Conservation (phyloP, 92 coral and sea anemone genomes). For the Scolanthus callimorphus region DNA sequence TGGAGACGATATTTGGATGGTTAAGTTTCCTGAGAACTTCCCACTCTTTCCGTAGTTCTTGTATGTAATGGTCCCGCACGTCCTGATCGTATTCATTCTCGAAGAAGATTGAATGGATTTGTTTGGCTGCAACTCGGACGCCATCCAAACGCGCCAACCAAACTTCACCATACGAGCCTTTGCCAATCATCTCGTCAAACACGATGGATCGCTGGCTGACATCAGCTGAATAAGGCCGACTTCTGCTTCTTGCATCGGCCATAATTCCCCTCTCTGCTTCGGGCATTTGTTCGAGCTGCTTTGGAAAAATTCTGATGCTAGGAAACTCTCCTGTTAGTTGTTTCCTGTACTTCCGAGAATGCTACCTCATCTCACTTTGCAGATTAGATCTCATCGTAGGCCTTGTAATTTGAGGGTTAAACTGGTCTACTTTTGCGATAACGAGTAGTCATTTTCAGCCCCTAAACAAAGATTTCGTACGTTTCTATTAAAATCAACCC, state of each 20-base stretch:
- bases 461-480: too few species aligned
- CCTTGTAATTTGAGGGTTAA: too few species aligned
- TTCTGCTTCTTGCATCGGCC: background rate
- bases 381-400: too few species aligned
- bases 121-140: constrained; percentile 61
- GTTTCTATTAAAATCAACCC: too few species aligned
- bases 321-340: too few species aligned
- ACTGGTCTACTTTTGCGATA: too few species aligned
- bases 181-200: constrained; percentile 40
- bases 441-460: too few species aligned
- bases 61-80: constrained; percentile 25
- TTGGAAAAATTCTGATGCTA: too few species aligned
- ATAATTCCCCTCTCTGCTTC: too few species aligned
- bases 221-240: background rate
- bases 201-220: background rate
- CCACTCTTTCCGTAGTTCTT: constrained; percentile 62
- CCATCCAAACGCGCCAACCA: constrained; percentile 63
- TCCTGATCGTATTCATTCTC: constrained; percentile 39
- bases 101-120: constrained; percentile 49
- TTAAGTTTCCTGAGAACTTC: constrained; percentile 41
- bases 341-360: too few species aligned
- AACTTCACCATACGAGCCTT: constrained; percentile 73
- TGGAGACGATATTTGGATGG: constrained; percentile 69
- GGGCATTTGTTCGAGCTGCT: too few species aligned
- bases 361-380: too few species aligned